Percentiles rank a stretch among this genome's conserved stretches.
Evolutionary conservation across 2,797 vertebrate species (phyloP).

Genomic region (Clarias fuscus): DNA sequence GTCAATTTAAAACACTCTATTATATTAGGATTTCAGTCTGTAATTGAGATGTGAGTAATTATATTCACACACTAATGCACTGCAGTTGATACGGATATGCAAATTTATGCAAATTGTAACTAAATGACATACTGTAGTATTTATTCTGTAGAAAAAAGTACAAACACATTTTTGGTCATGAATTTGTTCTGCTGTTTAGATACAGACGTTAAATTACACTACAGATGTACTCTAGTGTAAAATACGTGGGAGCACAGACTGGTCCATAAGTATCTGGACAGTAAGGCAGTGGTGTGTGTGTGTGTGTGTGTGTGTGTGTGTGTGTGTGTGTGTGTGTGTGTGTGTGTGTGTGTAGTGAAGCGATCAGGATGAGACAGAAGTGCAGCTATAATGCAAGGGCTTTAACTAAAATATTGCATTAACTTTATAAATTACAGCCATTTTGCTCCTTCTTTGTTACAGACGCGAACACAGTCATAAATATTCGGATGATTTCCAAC

Average conservation of each 20-base stretch:
- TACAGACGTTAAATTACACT: too few species aligned
- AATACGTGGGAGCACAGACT: too few species aligned
- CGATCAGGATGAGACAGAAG: too few species aligned
- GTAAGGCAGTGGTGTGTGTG: background rate
- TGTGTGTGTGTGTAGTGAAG: too few species aligned
- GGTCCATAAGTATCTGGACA: background rate
- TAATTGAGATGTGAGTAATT: background rate
- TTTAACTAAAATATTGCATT: too few species aligned
- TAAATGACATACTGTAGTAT: background rate
- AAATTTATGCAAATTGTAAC: background rate
- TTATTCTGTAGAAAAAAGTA: background rate
- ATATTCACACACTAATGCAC: too few species aligned
- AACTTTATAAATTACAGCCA: too few species aligned
- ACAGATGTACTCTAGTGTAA: background rate
- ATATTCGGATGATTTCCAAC: too few species aligned
- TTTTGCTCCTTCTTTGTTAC: too few species aligned
- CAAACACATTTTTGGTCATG: background rate
- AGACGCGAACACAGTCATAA: too few species aligned
- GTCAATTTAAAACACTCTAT: background rate
- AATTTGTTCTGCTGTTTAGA: background rate
- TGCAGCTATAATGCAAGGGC: too few species aligned
- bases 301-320: background rate
- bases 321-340: background rate
- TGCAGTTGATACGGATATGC: background rate
- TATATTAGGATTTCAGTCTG: background rate